These are phyloP conservation scores for Bombylius major DNA, from an alignment of 2,888 invertebrate species.

Conservation along the genomic window DNA sequence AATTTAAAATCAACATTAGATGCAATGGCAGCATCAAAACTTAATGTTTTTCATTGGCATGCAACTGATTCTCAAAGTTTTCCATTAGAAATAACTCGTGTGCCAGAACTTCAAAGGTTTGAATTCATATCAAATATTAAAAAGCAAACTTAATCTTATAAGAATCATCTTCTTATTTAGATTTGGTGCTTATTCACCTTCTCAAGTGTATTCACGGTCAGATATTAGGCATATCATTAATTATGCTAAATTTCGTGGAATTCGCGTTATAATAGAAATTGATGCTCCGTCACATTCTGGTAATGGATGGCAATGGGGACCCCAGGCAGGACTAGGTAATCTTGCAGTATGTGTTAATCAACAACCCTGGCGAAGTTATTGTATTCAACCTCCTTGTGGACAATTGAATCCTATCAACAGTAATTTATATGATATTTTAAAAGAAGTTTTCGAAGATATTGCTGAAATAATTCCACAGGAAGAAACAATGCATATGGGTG, in stretches of 20 bases:
- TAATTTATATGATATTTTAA: conserved; percentile 52
- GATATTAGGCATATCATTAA: conserved; percentile 55
- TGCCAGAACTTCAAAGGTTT: conserved; percentile 61
- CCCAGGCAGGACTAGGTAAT: conserved; percentile 44
- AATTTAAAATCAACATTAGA: conserved; percentile 61
- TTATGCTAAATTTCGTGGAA: conserved; percentile 67
- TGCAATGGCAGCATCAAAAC: conserved; percentile 75
- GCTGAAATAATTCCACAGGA: conserved; percentile 44
- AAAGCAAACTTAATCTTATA: neutral
- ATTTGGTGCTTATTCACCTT: conserved; percentile 58
- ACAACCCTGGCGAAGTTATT: conserved; percentile 57
- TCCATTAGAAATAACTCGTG: conserved; percentile 63
- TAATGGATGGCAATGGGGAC: conserved; percentile 74
- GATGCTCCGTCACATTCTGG: conserved; percentile 81
- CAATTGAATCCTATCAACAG: conserved; percentile 70
- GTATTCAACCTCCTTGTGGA: conserved; percentile 75
- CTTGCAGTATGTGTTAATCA: conserved; percentile 53
- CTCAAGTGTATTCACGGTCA: conserved; percentile 52
- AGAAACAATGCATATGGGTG: conserved; percentile 67
- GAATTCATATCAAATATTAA: conserved; percentile 21
- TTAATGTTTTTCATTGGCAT: conserved; percentile 92
- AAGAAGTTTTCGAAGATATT: conserved; percentile 56
- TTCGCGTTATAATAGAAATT: conserved; percentile 76
- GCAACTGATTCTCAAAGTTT: conserved; percentile 86
- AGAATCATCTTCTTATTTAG: conserved; percentile 30